These are phyloP conservation scores for Lordiphosa collinella DNA, from an alignment of 1,140 invertebrate species.

Conservation along the genomic window DNA sequence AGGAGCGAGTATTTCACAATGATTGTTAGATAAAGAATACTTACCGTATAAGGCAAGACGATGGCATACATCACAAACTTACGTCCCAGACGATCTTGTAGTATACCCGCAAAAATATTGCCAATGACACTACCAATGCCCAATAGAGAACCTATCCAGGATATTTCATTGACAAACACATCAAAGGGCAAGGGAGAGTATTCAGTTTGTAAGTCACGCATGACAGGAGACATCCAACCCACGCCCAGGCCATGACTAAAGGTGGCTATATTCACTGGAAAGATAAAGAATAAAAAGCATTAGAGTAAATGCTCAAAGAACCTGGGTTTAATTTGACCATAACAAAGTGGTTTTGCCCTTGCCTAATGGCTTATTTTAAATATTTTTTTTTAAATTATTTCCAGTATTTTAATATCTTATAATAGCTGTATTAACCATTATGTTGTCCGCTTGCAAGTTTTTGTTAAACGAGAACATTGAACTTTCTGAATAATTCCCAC, in stretches of 20 bases:
- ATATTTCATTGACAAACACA: constrained; percentile 47
- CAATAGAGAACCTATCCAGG: constrained; percentile 66
- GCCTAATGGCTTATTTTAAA: no score
- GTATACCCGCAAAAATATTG: constrained; percentile 42
- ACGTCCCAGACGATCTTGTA: constrained; percentile 60
- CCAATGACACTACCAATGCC: constrained; percentile 70
- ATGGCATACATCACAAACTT: constrained; percentile 45
- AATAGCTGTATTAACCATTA: no score
- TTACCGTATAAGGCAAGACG: constrained; percentile 42
- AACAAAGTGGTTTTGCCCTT: no score
- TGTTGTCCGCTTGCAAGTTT: no score
- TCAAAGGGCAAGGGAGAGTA: constrained; percentile 57
- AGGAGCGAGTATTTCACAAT: background rate
- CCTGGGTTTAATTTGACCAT: no score
- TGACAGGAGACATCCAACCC: constrained; percentile 79
- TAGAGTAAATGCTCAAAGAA: no score
- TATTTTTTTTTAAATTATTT: no score
- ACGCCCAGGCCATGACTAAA: constrained; percentile 79
- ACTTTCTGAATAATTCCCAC: no score
- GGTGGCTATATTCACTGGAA: constrained; percentile 77
- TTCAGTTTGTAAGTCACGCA: constrained; percentile 66
- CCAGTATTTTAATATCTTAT: no score
- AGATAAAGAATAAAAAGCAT: no score
- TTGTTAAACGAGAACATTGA: no score
- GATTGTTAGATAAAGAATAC: background rate